A percentile compares a stretch with the other conserved stretches of the same genome.
Evolutionary conservation across 2,113 vertebrate genomes (phyloP).

Genomic region (Cygnus atratus): DNA sequence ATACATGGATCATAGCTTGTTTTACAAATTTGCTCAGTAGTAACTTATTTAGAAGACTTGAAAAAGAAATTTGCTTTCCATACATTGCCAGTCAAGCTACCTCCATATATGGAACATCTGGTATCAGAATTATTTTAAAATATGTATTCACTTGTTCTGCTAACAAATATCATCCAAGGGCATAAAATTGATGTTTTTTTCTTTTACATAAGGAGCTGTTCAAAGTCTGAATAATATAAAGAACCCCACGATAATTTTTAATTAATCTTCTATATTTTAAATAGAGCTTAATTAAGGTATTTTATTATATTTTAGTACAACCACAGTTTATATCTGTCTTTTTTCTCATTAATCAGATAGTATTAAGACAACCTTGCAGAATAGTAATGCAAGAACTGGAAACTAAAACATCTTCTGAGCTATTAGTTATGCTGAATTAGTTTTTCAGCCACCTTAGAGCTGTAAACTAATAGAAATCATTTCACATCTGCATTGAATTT

Average conservation of each 20-base stretch:
- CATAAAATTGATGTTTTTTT: not conserved
- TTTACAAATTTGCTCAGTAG: not conserved
- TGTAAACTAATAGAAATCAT: not conserved
- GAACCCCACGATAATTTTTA: not conserved
- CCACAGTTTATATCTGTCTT: not conserved
- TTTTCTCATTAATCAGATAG: not conserved
- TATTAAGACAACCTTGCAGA: not conserved
- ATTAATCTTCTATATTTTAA: not conserved
- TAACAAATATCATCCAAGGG: not conserved
- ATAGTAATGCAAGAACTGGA: not conserved
- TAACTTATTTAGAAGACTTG: not conserved
- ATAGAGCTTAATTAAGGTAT: not conserved
- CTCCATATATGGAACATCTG: not conserved
- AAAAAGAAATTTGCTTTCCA: not conserved
- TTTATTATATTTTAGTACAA: conserved; percentile 17
- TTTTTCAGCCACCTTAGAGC: not conserved
- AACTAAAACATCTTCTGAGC: not conserved
- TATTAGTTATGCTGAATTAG: not conserved
- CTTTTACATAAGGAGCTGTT: not conserved
- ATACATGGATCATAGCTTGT: not conserved
- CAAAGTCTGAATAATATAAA: not conserved
- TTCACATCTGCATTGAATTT: not conserved
- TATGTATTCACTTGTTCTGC: not conserved
- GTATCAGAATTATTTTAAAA: not conserved
- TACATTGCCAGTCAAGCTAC: not conserved